Evolutionary conservation across 2,888 invertebrate species (phyloP), one percentile per base, ranked within the genome.

Genomic region (Melinaea menophilus): DNA sequence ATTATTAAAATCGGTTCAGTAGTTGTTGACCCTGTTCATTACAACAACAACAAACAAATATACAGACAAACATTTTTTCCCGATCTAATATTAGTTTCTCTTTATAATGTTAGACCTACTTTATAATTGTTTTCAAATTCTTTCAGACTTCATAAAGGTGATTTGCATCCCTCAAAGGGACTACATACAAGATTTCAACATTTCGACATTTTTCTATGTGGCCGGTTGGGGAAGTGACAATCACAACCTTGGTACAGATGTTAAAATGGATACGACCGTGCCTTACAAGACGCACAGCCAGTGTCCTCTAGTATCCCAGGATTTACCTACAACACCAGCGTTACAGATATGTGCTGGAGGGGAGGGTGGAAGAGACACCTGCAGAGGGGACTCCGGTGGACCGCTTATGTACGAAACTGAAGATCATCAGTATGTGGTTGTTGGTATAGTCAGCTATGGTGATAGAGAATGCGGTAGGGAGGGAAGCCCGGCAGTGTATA

Each of bases 301-400:
- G 33, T 75, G 75, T 55, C 56, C 61, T 35, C 31, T 46, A 0
- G 34, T 62, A 0, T 61, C 61, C 34, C 60, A 34, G 7, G 31
- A 31, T 2, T 31, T n/a, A 3, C 37, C 63, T 4, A 56, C 61
- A 2, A 62, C 84, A 48, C 79, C 79, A n/a, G 9, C 41, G 9
- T 41, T 41, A 9, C 92, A 92, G 71, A 70, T 93, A 33, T 92
- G 92, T 69, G 91, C 92, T 3, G 92, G 92, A 1, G 92, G 92
- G 0, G 75, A 79, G 2, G 76, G 75, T 11, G 87, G 87, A 4
- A 88, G 89, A 64, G 94, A 94, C 75, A 92, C 94, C 0, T 95
- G 95, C 71, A 79, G 83, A 0, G 94, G 94, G 0, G 94, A 95
- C 72, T 94, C 93, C 22, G 95, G 95, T 0, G 95, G 95, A 0